These are phyloP conservation scores for Limnephilus auricula DNA, from an alignment of 2,888 invertebrate species.

Conservation along the genomic window DNA sequence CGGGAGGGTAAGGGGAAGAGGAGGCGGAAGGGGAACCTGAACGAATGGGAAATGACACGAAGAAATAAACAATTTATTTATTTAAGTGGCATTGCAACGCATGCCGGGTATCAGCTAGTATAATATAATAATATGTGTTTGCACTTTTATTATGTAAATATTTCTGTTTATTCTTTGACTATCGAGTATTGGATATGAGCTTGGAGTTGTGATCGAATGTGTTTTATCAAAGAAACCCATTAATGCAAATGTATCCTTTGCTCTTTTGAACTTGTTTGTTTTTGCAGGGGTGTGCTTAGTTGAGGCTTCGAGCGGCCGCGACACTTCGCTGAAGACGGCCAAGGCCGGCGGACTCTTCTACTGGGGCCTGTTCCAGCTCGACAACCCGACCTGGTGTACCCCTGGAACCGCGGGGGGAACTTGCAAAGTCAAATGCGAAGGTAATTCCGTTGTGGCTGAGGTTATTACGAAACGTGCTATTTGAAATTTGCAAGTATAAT, in stretches of 20 bases:
- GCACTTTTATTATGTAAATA: not conserved
- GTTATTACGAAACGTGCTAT: not conserved
- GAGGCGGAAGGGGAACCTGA: too few relatives aligned
- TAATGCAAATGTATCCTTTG: not conserved
- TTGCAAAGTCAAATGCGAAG: constrained; percentile 55
- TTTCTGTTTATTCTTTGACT: not conserved
- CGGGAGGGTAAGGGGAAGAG: too few relatives aligned
- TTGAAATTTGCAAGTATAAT: too few relatives aligned
- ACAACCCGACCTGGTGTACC: constrained; percentile 49
- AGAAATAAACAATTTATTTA: too few relatives aligned
- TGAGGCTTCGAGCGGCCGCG: constrained; percentile 49
- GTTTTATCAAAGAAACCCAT: not conserved
- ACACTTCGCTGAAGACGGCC: constrained; percentile 46
- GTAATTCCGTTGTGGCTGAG: constrained; percentile 28
- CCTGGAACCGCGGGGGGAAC: constrained; percentile 50
- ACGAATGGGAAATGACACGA: too few relatives aligned
- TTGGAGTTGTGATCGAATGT: not conserved
- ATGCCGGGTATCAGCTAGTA: too few relatives aligned
- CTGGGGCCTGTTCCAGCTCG: constrained; percentile 58
- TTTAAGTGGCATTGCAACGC: too few relatives aligned
- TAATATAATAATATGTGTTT: too few relatives aligned
- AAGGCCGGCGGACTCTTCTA: constrained; percentile 39
- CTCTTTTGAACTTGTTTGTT: not conserved
- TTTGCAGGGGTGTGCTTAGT: constrained; percentile 58
- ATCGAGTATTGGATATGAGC: not conserved